Conservation (phyloP, 1,140 invertebrate species). For the Metopolophium dirhodum region DNA sequence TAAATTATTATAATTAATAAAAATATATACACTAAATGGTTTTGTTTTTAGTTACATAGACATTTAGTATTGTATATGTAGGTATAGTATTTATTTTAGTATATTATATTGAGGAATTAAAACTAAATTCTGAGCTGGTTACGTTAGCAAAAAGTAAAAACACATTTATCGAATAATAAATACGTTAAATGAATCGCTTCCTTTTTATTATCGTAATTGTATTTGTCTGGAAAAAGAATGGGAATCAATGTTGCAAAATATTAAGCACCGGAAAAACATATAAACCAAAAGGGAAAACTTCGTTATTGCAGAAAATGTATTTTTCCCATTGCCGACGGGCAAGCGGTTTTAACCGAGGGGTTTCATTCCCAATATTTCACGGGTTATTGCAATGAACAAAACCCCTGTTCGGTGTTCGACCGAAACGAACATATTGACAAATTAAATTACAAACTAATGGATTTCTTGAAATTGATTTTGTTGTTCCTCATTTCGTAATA, state of each 20-base stretch:
- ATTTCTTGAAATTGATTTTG: slow-evolving; percentile 51
- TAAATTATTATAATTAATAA: not conserved
- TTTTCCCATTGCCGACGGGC: slow-evolving; percentile 35
- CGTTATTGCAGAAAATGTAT: slow-evolving; percentile 37
- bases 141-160: slow-evolving; percentile 62
- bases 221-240: slow-evolving; percentile 1
- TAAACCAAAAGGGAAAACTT: slow-evolving; percentile 50
- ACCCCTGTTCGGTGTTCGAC: slow-evolving; percentile 47
- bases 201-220: slow-evolving; percentile 28
- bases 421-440: slow-evolving; percentile 53
- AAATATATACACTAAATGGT: not conserved
- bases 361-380: slow-evolving; percentile 43
- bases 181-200: not conserved
- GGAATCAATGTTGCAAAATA: not conserved
- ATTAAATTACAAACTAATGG: slow-evolving; percentile 56
- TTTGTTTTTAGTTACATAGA: not conserved
- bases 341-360: slow-evolving; percentile 36
- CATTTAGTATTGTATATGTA: no score
- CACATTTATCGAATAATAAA: slow-evolving; percentile 59
- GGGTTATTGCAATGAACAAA: slow-evolving; percentile 55
- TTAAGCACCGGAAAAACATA: not conserved
- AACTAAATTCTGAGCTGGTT: not conserved
- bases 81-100: not conserved
- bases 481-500: slow-evolving; percentile 38
- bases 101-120: no score